phyloP scores from a whole-genome alignment of 2,113 vertebrate genomes.

The Tragelaphus strepsiceros region DNA sequence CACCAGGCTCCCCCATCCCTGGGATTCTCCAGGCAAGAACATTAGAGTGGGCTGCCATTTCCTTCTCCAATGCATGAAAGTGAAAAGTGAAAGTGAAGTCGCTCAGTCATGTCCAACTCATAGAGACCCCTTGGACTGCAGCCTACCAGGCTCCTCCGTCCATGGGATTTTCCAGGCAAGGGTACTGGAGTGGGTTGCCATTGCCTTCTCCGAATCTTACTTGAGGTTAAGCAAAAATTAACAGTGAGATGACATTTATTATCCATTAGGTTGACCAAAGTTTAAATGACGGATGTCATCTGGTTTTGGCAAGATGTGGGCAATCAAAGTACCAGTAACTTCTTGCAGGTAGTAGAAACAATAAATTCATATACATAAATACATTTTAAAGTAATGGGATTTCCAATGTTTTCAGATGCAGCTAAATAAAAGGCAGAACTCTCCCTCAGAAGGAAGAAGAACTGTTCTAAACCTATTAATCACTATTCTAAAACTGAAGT shows the following conservation, averaged over 20 bases:
- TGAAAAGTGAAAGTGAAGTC: not conserved
- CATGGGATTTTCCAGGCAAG: not conserved
- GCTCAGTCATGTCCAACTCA: fast-evolving
- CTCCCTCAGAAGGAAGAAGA: not conserved
- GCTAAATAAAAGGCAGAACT: not conserved
- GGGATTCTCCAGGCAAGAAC: not conserved
- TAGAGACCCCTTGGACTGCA: not conserved
- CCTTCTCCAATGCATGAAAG: not conserved
- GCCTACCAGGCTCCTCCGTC: not conserved
- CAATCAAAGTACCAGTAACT: not conserved
- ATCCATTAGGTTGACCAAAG: not conserved
- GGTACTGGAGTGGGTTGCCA: not conserved
- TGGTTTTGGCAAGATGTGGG: not conserved
- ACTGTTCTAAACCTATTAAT: not conserved
- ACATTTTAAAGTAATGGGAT: not conserved
- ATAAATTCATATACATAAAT: not conserved
- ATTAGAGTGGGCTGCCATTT: not conserved
- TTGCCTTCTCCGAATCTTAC: not conserved
- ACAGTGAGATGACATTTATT: not conserved
- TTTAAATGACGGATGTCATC: not conserved
- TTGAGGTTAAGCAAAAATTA: not conserved
- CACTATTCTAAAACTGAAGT: not conserved
- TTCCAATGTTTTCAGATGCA: not conserved
- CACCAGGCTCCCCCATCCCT: not conserved
- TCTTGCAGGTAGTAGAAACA: not conserved